These are phyloP conservation scores for Triplophysa bombifrons DNA, from an alignment of 2,797 vertebrate species.

Conservation along the genomic window DNA sequence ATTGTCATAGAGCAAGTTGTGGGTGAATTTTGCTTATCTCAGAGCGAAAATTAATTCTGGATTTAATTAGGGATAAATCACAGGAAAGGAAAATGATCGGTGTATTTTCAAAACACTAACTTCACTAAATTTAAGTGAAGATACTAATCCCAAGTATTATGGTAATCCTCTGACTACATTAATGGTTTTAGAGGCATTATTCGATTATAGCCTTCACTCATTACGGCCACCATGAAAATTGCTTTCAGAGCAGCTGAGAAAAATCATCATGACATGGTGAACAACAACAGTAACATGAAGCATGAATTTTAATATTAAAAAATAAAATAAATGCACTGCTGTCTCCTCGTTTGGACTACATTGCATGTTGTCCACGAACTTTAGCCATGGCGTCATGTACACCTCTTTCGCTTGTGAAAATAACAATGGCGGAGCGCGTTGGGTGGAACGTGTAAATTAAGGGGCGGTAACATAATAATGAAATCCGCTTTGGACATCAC, in stretches of 20 bases:
- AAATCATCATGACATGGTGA: background rate
- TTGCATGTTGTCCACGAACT: too few species aligned
- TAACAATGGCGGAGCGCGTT: too few species aligned
- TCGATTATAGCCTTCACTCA: slow-evolving; percentile 63
- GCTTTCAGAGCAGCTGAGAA: slow-evolving; percentile 48
- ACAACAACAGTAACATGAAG: slow-evolving; percentile 1
- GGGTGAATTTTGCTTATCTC: slow-evolving; percentile 62
- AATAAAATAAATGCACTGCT: too few species aligned
- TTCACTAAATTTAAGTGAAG: slow-evolving; percentile 65
- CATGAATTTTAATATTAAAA: background rate
- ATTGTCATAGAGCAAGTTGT: slow-evolving; percentile 60
- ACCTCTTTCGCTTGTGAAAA: too few species aligned
- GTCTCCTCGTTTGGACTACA: too few species aligned
- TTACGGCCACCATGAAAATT: slow-evolving; percentile 58
- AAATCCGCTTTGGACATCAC: too few species aligned
- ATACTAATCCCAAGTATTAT: slow-evolving; percentile 58
- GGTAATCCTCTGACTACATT: slow-evolving; percentile 56
- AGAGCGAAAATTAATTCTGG: slow-evolving; percentile 63
- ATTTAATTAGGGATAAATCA: slow-evolving; percentile 72
- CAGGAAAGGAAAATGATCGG: slow-evolving; percentile 64
- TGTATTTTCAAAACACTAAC: slow-evolving; percentile 60
- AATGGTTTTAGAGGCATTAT: slow-evolving; percentile 59
- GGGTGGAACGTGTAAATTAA: too few species aligned
- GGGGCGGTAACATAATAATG: too few species aligned
- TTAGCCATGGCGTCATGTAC: too few species aligned